Evolutionary conservation across 1,140 invertebrate species (phyloP).

Genomic region (Pararge aegeria): DNA sequence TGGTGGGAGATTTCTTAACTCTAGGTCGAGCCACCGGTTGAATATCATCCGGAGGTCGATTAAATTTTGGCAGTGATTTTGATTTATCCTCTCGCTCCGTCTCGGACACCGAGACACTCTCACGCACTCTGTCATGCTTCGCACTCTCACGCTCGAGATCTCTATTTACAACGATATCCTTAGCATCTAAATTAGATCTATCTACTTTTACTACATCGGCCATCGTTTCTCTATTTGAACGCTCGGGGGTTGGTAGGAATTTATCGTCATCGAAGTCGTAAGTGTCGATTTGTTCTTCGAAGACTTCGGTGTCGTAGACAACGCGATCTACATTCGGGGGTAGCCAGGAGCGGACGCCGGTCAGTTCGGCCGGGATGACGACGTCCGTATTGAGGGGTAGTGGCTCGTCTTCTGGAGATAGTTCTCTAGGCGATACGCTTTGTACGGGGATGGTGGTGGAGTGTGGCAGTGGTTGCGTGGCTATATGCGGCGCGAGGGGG

Average conservation of each 20-base stretch:
- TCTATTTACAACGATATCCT: conserved; percentile 29
- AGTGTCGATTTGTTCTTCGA: neutral
- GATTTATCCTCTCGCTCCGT: conserved; percentile 32
- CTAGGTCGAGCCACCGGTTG: conserved; percentile 57
- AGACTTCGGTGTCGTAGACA: conserved; percentile 8
- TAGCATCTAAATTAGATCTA: conserved; percentile 35
- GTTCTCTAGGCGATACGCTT: conserved; percentile 27
- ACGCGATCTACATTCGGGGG: neutral
- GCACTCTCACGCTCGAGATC: conserved; percentile 30
- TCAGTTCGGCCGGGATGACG: conserved; percentile 54
- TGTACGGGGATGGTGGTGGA: conserved; percentile 67
- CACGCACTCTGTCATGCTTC: conserved; percentile 35
- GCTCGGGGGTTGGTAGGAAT: neutral
- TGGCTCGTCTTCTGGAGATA: conserved; percentile 34
- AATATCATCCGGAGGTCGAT: conserved; percentile 59
- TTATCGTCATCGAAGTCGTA: neutral
- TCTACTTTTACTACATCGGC: conserved; percentile 16
- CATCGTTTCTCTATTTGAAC: neutral
- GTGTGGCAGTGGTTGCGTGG: conserved; percentile 46
- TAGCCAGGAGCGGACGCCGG: conserved; percentile 18
- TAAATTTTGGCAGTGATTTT: conserved; percentile 63
- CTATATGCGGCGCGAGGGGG: conserved; percentile 46
- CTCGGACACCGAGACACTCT: conserved; percentile 43
- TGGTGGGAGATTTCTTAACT: conserved; percentile 70
- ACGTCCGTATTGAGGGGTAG: conserved; percentile 51